Evolutionary conservation across 2,888 invertebrate species (phyloP), one percentile per base, ranked within the genome.

Genomic region (Pseudococcus jackbeardsleyi): DNA sequence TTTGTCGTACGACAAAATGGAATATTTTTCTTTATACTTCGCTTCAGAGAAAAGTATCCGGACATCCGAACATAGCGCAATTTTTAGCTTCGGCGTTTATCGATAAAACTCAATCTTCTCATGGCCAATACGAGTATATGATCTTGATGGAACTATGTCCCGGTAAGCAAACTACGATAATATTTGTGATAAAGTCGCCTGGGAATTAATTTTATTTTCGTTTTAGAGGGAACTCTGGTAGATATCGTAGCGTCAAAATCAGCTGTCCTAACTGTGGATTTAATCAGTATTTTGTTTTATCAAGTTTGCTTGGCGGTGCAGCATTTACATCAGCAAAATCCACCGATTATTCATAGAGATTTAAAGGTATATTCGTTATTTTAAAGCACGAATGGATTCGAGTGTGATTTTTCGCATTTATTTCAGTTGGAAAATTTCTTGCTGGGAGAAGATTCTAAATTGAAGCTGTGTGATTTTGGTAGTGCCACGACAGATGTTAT

Each of bases 381-480:
- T 48, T 33, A n/a, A 26, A 50, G 15, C 6, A 9, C 5, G 42
- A 9, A 9, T 42, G 46, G 7, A 19, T 82, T 17, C 84, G 19
- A 50, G 19, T 22, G 19, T 12, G 17, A 22, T 48, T n/a, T 22
- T 22, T 42, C 33, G 46, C 88, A 86, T 88, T 8, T 15, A 17
- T 91, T 91, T 1, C 91, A 94, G 94, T 94, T 97, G 90, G 99
- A 99, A 93, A 99, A 99, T 92, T 95, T 99, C 91, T 93, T 99
- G 89, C 94, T 99, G 90, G 96, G 96, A 89, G 93, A 93, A 90
- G 95, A 97, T 92, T 97, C 97, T 91, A 93, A 92, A 91, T 94
- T 99, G 84, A 99, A 99, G 92, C 93, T 99, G 89, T 99, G 99
- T 93, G 99, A 99, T 93, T 99, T 99, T 93, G 99, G 99, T 42